These are phyloP conservation scores for Lasioglossum oenotherae DNA, from an alignment of 2,888 invertebrate species.

Conservation along the genomic window DNA sequence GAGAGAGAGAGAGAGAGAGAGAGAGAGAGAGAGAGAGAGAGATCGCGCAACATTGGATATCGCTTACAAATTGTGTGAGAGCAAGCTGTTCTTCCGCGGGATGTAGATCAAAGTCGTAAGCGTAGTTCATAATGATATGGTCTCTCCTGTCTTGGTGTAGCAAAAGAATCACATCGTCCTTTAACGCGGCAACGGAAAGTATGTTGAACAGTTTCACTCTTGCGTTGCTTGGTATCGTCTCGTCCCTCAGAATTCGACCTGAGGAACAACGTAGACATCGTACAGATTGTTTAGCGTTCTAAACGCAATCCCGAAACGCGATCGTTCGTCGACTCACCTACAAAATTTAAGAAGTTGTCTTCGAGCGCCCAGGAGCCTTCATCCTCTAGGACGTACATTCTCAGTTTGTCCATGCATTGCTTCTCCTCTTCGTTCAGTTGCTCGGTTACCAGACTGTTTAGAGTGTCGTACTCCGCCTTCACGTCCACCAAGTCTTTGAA, in stretches of 20 bases:
- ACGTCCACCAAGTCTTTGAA: slow-evolving; percentile 90
- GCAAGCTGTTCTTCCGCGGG: slow-evolving; percentile 91
- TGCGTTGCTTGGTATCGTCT: slow-evolving; percentile 86
- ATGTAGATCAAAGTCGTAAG: slow-evolving; percentile 91
- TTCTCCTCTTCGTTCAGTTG: slow-evolving; percentile 91
- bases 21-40: not conserved
- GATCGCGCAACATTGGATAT: not conserved
- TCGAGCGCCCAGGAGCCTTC: slow-evolving; percentile 97
- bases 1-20: too few species aligned
- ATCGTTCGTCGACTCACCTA: slow-evolving; percentile 86
- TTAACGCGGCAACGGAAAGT: slow-evolving; percentile 91
- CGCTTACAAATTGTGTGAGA: slow-evolving; percentile 91
- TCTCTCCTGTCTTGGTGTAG: slow-evolving; percentile 95
- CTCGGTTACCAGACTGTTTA: slow-evolving; percentile 89
- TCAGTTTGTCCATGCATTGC: slow-evolving; percentile 91
- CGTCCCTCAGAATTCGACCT: slow-evolving; percentile 88
- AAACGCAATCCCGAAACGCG: not conserved
- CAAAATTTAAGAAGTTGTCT: slow-evolving; percentile 93
- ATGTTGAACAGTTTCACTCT: slow-evolving; percentile 90
- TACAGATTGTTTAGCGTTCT: not conserved
- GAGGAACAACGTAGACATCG: not conserved
- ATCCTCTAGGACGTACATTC: slow-evolving; percentile 94
- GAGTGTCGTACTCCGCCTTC: slow-evolving; percentile 90
- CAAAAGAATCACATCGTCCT: slow-evolving; percentile 95
- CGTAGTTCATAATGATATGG: slow-evolving; percentile 95